A percentile compares a stretch with the other conserved stretches of the same genome.
Evolutionary conservation across 2,888 invertebrate species (phyloP).

Genomic region (Stictocephala bisonia): DNA sequence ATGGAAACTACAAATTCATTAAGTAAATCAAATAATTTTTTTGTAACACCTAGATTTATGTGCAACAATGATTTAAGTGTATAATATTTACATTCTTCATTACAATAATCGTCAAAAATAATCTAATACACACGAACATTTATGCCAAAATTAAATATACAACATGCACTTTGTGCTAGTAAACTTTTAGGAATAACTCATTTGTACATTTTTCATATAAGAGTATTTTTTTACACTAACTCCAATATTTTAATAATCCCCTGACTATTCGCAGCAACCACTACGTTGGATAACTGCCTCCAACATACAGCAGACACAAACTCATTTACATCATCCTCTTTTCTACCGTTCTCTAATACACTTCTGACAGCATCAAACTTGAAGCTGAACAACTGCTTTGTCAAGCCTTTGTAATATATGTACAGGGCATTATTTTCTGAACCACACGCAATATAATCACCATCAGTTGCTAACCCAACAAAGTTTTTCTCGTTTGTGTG

Average conservation of each 20-base stretch:
- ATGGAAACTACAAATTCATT: too few relatives aligned
- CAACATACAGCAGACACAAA: conserved; percentile 97
- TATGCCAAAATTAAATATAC: too few relatives aligned
- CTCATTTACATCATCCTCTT: conserved; percentile 89
- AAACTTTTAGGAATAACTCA: too few relatives aligned
- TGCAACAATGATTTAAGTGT: too few relatives aligned
- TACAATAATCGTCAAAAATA: too few relatives aligned
- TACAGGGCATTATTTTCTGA: conserved; percentile 95
- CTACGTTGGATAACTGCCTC: conserved; percentile 85
- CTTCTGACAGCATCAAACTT: conserved; percentile 87
- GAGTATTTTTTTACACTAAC: conserved; percentile 63
- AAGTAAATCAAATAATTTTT: too few relatives aligned
- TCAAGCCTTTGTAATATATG: conserved; percentile 90
- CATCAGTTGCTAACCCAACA: conserved; percentile 92
- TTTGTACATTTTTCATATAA: too few relatives aligned
- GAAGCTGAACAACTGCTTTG: conserved; percentile 86
- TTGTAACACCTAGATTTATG: too few relatives aligned
- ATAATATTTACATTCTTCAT: too few relatives aligned
- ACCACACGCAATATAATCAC: conserved; percentile 93
- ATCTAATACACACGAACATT: too few relatives aligned
- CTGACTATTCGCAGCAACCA: conserved; percentile 94
- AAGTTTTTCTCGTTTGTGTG: conserved; percentile 97
- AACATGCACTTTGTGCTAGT: too few relatives aligned
- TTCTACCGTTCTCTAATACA: conserved; percentile 78
- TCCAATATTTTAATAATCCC: conserved; percentile 92